Evolutionary conservation across 2,888 invertebrate species (phyloP).

Genomic region (Erannis defoliaria): DNA sequence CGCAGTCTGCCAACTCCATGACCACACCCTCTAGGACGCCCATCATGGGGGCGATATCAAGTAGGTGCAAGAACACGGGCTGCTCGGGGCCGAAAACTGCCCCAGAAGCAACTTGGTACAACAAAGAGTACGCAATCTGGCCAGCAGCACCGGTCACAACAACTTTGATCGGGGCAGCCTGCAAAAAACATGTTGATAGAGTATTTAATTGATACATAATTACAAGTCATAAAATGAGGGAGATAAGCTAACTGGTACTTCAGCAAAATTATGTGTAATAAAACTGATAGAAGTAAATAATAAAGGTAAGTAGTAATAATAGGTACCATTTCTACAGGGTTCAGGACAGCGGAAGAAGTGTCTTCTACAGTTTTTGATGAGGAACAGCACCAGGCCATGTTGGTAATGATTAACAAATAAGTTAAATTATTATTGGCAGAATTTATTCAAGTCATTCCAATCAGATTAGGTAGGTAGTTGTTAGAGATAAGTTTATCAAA

Average conservation of each 20-base stretch:
- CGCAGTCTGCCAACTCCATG: constrained; percentile 98
- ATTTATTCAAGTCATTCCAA: constrained; percentile 20
- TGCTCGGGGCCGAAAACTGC: constrained; percentile 97
- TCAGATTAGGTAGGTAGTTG: constrained; percentile 10
- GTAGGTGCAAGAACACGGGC: constrained; percentile 94
- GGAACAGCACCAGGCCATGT: constrained; percentile 60
- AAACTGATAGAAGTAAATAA: constrained; percentile 1
- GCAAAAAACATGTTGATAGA: constrained; percentile 55
- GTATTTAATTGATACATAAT: constrained; percentile 2
- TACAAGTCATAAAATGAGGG: constrained; percentile 20
- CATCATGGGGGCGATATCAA: constrained; percentile 99
- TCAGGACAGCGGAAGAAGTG: constrained; percentile 46
- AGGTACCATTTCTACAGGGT: constrained; percentile 53
- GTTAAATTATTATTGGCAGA: constrained; percentile 15
- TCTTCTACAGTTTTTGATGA: constrained; percentile 43
- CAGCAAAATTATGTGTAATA: constrained; percentile 44
- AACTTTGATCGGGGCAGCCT: constrained; percentile 95
- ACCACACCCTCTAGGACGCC: constrained; percentile 98
- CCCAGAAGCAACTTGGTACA: constrained; percentile 98
- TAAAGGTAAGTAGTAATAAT: too few species aligned
- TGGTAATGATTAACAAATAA: constrained; percentile 8
- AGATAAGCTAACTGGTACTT: constrained; percentile 33
- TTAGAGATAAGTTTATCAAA: constrained; percentile 31
- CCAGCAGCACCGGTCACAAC: constrained; percentile 99
- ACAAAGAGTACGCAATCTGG: constrained; percentile 98